A percentile compares a stretch with the other conserved stretches of the same genome.
Conservation (phyloP, 2,113 vertebrate species). For the Taxidea taxus region DNA sequence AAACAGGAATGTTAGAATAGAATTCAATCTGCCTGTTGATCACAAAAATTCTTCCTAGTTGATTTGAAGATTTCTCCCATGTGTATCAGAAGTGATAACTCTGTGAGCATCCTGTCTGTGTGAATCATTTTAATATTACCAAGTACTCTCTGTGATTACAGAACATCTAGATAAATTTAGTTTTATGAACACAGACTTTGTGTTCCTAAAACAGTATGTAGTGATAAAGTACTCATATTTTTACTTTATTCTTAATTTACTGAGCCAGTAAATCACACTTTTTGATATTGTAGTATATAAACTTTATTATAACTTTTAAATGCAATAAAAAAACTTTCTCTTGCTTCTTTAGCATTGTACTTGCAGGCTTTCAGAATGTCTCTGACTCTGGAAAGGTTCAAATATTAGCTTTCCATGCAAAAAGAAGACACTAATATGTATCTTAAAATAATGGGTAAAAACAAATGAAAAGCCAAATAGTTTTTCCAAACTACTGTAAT, state of each 20-base stretch:
- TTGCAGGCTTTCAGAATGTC: neutral
- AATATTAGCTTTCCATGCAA: neutral
- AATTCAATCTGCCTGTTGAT: neutral
- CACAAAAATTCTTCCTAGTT: neutral
- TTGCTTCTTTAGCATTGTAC: neutral
- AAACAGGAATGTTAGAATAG: neutral
- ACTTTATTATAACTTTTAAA: neutral
- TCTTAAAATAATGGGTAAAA: conserved; percentile 1
- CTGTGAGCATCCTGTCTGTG: conserved; percentile 5
- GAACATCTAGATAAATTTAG: conserved; percentile 60
- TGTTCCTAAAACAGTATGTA: conserved; percentile 52
- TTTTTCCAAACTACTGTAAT: neutral
- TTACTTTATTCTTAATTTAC: conserved; percentile 22
- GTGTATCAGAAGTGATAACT: conserved; percentile 41
- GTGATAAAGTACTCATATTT: conserved; percentile 33
- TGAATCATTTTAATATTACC: conserved; percentile 49
- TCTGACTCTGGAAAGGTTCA: neutral
- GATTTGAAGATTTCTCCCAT: neutral
- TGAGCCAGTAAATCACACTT: neutral
- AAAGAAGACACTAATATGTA: neutral
- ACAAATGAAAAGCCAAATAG: neutral
- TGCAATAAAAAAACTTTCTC: neutral
- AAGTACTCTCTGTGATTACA: conserved; percentile 49
- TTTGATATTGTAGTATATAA: neutral
- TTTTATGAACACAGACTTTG: conserved; percentile 28